Base-by-base conservation (phyloP, 1,140 invertebrate species). In the Ceratina calcarata region DNA sequence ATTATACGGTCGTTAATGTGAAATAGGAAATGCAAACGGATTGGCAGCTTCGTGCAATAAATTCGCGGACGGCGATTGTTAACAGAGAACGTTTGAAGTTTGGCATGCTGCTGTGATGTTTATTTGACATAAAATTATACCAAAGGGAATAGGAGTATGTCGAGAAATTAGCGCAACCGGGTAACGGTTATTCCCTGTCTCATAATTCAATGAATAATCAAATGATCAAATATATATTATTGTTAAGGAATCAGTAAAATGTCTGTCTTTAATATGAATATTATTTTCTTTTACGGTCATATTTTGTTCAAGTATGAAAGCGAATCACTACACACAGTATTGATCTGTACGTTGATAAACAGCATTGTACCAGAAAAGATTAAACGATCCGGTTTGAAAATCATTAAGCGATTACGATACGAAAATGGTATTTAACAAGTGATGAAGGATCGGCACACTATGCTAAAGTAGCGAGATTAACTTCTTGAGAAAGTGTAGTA, bases 1-100 rank as follows among this genome's bases (percentile, higher is more conserved):
- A 78, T 78, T 72, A 57, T 60, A 53, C 49, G 32, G 8, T 45
- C 68, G 53, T 78, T 64, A 70, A 49, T 18, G 69, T 72, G 64
- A 61, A 78, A 71, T 64, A n/a, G n/a, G 69, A 72, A 72, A 78
- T 65, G 22, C 32, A 37, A 51, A n/a, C 20, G 60, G 71, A 72
- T 72, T 61, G 67, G 45, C 58, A 22, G 18, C 32, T 64, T 78
- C 72, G 69, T 24, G 69, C 69, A 72, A 78, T 72, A 45, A 55
- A 72, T 45, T 71, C 67, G 61, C n/a, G 45, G 55, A 27, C 64
- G n/a, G 53, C 13, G 18, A 15, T 45, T 49, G 27, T 32, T 57
- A 37, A 60, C 32, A 45, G 55, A 55, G 66, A 67, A 20, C 27
- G 32, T 71, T 71, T 18, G 15, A 71, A 45, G 53, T 57, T 70